These are phyloP conservation scores for Therioaphis trifolii DNA, from an alignment of 2,888 invertebrate genomes.

Conservation along the genomic window DNA sequence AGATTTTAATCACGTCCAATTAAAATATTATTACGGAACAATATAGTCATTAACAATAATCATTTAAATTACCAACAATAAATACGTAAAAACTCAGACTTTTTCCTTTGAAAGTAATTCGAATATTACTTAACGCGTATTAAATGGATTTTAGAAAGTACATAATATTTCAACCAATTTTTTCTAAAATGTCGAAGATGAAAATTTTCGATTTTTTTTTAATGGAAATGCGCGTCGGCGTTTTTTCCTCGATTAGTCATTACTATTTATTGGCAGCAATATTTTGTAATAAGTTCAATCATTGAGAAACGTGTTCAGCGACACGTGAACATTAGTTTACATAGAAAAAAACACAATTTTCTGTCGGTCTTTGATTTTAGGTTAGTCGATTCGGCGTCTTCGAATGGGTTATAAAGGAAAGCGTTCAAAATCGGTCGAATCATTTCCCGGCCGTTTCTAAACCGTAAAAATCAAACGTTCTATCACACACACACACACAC, in stretches of 20 bases:
- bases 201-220: not conserved
- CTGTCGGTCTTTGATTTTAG: slow-evolving; percentile 55
- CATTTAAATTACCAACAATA: too few relatives aligned
- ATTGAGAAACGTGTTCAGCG: slow-evolving; percentile 57
- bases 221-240: not conserved
- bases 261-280: slow-evolving; percentile 20
- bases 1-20: too few relatives aligned
- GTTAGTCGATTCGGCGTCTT: slow-evolving; percentile 57
- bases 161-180: not conserved
- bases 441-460: slow-evolving; percentile 57
- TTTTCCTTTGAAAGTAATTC: too few relatives aligned
- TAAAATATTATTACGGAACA: too few relatives aligned
- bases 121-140: too few relatives aligned
- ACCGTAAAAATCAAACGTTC: slow-evolving; percentile 58
- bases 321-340: slow-evolving; percentile 54
- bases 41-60: too few relatives aligned
- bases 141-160: not conserved
- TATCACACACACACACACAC: not conserved
- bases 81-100: too few relatives aligned
- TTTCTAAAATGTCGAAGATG: not conserved
- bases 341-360: slow-evolving; percentile 51
- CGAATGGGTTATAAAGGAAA: slow-evolving; percentile 59
- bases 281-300: slow-evolving; percentile 41
- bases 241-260: slow-evolving; percentile 23
- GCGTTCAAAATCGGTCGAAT: slow-evolving; percentile 63